Evolutionary conservation across 2,797 vertebrate genomes (phyloP), one percentile per base, ranked within the genome.

Genomic region (Sebastes paucispinis): DNA sequence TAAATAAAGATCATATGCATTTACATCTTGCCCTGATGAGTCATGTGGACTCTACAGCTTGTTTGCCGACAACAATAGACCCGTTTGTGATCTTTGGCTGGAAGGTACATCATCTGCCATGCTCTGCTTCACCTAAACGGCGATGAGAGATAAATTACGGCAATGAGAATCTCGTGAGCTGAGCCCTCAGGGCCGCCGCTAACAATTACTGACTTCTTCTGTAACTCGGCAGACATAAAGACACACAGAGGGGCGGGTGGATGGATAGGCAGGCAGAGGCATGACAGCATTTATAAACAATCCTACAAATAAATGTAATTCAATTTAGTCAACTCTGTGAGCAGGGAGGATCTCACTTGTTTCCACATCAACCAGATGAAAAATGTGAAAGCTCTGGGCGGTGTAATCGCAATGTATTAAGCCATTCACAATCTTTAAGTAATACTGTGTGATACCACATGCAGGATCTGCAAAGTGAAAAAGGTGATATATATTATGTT

Each of bases 91-190:
- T 31, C 8, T 1, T 7, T 18, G 43, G 77, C 69, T 47, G 18
- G 50, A 87, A 22, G 84, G 12, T 31, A 67, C 31, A 65, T 73
- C 36, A 14, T 18, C 62, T 31, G 59, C 68, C 78, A 22, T 66
- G 59, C 36, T 27, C 74, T 20, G 65, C 52, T 18, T 81, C 14
- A 87, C 73, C 67, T 84, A 75, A 83, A 88, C 14, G 58, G 78
- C 11, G 27, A 36, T 67, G 68, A 34, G 11, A 66, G 69, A 84
- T 22, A 31, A 83, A 87, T 81, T 69, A 58, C 14, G 25, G 81
- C 68, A 87, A 91, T 88, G 73, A 73, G 83, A 83, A 79, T 87
- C 88, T 91, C 68, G 64, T 91, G 90, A 91, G 84, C 52, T 1
- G 36, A 63, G 76, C 77, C 83, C 85, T 82, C 50, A 34, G 69